These are phyloP conservation scores for Gallinago jamesoni DNA, from an alignment of 2,113 vertebrate species.

Conservation along the genomic window DNA sequence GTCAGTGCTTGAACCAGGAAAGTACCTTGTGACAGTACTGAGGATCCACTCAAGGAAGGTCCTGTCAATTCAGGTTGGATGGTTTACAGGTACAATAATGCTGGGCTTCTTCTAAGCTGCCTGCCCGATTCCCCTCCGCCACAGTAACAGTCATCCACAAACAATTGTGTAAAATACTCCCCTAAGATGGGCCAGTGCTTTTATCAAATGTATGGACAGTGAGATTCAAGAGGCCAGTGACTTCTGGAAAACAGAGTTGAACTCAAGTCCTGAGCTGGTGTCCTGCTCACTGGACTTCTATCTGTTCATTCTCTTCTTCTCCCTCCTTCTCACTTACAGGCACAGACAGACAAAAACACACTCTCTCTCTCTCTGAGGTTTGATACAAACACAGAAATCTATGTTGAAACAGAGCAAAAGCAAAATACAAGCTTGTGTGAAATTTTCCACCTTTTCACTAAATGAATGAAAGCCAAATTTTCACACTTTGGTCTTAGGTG, in stretches of 20 bases:
- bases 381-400: neutral
- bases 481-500: slow-evolving; percentile 60
- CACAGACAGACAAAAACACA: neutral
- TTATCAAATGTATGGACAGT: neutral
- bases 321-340: neutral
- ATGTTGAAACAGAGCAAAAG: slow-evolving; percentile 21
- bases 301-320: neutral
- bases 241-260: neutral
- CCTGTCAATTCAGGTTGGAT: neutral
- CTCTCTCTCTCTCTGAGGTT: neutral
- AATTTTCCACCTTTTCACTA: slow-evolving; percentile 61
- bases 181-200: neutral
- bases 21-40: neutral
- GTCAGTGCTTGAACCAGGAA: neutral
- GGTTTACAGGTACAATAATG: neutral
- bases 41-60: neutral
- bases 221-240: neutral
- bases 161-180: neutral
- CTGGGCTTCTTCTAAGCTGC: neutral
- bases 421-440: slow-evolving; percentile 51
- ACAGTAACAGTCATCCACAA: neutral
- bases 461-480: slow-evolving; percentile 58
- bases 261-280: neutral
- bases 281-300: neutral
- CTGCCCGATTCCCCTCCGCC: neutral